Evolutionary conservation across 1,140 invertebrate genomes (phyloP), one percentile per base, ranked within the genome.

Genomic region (Drosophila subobscura): DNA sequence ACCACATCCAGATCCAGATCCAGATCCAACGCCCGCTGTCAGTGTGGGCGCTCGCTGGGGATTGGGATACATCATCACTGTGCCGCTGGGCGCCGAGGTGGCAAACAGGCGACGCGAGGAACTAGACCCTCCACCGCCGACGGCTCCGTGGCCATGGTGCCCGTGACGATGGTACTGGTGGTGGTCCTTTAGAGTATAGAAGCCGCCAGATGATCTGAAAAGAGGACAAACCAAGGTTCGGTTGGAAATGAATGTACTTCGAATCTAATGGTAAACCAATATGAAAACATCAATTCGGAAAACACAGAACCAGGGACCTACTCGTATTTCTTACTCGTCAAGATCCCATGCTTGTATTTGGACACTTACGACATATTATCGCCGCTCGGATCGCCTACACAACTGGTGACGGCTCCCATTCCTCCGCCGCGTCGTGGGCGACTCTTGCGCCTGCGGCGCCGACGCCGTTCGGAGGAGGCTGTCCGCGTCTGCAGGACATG

Each of bases 351-450:
- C 27, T 7, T 2, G 6, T 2, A 7, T 27, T 37, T 37, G 10
- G 33, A 12, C 7, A 90, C 90, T 91, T 89, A 91, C 90, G 90
- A 90, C 89, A 91, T 91, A 71, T 91, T 91, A 73, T 91, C 90
- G 37, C 83, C 89, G n/a, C 89, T 83, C 4, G 50, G 57, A 52
- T 90, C 90, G 14, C 85, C 86, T 0, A 89, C 89, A 58, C 89
- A 90, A 50, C 85, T 89, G 63, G 84, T 89, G 5, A 88, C 83
- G 25, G 68, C 64, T 25, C 72, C 77, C 45, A 90, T 90, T 20
- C 84, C 86, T 44, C 83, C 83, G 41, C 86, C 75, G 7, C 90
- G 77, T 45, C 90, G 75, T 27, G 86, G 90, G 6, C 90, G 70
- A 27, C 90, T 90, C 61, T 91, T 91, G 3, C 90, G 76, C 2